A percentile compares a stretch with the other conserved stretches of the same genome.
These are phyloP conservation scores for Clunio marinus DNA, from an alignment of 2,888 invertebrate species.

Conservation along the genomic window DNA sequence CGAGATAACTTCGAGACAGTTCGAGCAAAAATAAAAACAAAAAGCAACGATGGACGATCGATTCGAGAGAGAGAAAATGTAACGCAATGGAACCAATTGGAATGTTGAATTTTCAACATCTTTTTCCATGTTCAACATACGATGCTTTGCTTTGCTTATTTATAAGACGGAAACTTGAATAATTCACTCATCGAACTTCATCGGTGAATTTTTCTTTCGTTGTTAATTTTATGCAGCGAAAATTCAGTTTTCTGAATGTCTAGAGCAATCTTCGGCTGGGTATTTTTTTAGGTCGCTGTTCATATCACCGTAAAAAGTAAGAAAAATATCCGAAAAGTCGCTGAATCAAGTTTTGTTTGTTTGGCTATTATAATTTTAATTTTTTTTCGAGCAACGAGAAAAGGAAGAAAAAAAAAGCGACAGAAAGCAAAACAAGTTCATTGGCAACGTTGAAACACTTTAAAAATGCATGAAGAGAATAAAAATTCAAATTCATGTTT, in stretches of 20 bases:
- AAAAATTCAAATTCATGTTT: slow-evolving; percentile 17
- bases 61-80: slow-evolving; percentile 21
- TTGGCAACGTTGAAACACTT: slow-evolving; percentile 25
- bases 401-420: no score
- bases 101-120: slow-evolving; percentile 22
- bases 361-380: neutral
- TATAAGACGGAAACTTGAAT: slow-evolving; percentile 16
- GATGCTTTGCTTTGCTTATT: neutral
- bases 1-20: neutral
- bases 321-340: neutral
- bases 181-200: slow-evolving; percentile 31
- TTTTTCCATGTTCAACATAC: neutral
- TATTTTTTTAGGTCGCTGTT: neutral
- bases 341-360: neutral
- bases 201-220: slow-evolving; percentile 17
- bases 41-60: no score
- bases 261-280: neutral
- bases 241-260: slow-evolving; percentile 18
- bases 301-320: no score
- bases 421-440: slow-evolving; percentile 31
- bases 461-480: slow-evolving; percentile 34
- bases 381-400: neutral
- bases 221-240: slow-evolving; percentile 22
- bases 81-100: slow-evolving; percentile 20
- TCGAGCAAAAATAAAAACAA: neutral